Conservation (phyloP, 2,113 vertebrate genomes). For the Balaenoptera acutorostrata region DNA sequence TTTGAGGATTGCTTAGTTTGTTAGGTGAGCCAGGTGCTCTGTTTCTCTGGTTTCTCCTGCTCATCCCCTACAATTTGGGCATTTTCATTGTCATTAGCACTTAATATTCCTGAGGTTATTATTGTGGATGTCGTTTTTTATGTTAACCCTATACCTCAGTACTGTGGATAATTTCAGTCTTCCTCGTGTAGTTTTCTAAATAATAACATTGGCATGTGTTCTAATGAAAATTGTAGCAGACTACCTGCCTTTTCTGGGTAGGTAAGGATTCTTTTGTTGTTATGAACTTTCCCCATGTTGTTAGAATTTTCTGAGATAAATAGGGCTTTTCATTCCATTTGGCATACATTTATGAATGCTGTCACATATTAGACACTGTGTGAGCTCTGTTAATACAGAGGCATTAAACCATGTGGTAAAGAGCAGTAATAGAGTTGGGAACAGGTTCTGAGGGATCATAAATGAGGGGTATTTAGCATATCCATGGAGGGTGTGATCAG, state of each 20-base stretch:
- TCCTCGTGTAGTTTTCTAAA: background rate
- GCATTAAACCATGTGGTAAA: background rate
- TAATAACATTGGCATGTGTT: background rate
- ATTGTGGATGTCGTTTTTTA: background rate
- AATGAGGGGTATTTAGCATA: background rate
- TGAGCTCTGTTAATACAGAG: background rate
- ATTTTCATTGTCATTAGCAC: slow-evolving; percentile 9
- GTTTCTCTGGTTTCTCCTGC: background rate
- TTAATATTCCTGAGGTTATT: background rate
- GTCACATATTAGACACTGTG: background rate
- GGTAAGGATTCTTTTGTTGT: background rate
- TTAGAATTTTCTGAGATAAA: background rate
- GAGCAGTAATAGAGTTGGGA: background rate
- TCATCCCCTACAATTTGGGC: background rate
- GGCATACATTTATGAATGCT: background rate
- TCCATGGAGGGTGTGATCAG: background rate
- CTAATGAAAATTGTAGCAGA: background rate
- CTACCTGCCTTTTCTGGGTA: background rate
- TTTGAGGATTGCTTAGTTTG: background rate
- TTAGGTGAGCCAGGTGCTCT: background rate
- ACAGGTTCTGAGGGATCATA: background rate
- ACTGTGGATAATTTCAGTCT: background rate
- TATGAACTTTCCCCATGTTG: background rate
- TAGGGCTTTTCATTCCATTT: background rate
- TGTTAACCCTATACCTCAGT: background rate